A percentile compares a stretch with the other conserved stretches of the same genome.
phyloP scores from a whole-genome alignment of 2,797 vertebrate species.

The Bovichtus diacanthus region DNA sequence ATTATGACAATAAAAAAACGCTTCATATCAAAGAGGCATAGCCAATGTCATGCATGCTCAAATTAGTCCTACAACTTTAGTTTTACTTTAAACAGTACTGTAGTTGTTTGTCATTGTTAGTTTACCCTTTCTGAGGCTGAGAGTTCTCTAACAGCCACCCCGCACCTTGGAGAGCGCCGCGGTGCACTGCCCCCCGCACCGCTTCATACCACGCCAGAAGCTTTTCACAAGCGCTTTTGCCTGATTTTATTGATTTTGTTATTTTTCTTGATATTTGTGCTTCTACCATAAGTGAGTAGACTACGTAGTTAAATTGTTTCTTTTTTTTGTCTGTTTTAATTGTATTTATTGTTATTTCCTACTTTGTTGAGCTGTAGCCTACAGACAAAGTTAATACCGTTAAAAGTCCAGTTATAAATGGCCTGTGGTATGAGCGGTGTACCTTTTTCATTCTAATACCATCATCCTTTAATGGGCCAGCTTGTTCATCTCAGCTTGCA shows the following conservation, averaged over 20 bases:
- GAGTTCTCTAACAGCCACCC: too few relatives aligned
- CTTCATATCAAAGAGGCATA: too few relatives aligned
- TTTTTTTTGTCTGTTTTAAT: neutral
- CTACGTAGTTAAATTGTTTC: neutral
- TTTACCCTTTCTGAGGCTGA: too few relatives aligned
- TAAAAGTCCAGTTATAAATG: neutral
- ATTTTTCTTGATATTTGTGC: neutral
- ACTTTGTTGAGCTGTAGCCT: neutral
- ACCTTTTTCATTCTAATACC: slow-evolving; percentile 92
- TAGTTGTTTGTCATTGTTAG: too few relatives aligned
- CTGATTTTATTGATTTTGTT: rapidly evolving
- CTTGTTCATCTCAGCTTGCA: slow-evolving; percentile 92
- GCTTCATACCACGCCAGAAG: too few relatives aligned
- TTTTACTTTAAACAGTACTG: too few relatives aligned
- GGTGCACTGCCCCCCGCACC: rapidly evolving
- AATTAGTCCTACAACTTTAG: too few relatives aligned
- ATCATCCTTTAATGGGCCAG: slow-evolving; percentile 91
- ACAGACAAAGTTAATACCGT: neutral
- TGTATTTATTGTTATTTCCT: neutral
- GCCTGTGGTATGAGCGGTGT: slow-evolving; percentile 91
- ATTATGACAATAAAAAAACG: too few relatives aligned
- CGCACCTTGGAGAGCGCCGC: too few relatives aligned
- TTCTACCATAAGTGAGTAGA: neutral
- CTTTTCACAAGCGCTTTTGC: rapidly evolving
- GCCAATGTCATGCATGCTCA: too few relatives aligned